A percentile compares a stretch with the other conserved stretches of the same genome.
Evolutionary conservation across 2,888 invertebrate species (phyloP).

Genomic region (Meghimatium bilineatum): DNA sequence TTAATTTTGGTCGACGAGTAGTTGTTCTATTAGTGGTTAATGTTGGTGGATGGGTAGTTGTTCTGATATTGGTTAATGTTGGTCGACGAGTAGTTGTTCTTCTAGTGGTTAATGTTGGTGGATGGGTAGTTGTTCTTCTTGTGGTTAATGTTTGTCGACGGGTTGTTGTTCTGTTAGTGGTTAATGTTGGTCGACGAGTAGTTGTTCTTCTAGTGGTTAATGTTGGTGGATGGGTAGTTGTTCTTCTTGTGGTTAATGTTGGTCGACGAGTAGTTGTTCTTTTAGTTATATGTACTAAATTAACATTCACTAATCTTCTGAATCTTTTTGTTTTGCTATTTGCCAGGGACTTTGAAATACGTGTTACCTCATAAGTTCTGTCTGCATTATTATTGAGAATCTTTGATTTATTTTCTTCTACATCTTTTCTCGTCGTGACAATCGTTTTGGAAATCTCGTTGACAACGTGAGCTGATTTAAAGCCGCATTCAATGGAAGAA

Average conservation of each 20-base stretch:
- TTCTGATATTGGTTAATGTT: neutral
- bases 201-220: neutral
- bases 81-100: neutral
- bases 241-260: neutral
- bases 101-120: neutral
- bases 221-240: neutral
- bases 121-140: neutral
- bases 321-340: too few relatives aligned
- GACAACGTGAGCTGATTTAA: too few relatives aligned
- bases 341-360: too few relatives aligned
- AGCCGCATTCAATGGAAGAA: neutral
- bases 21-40: neutral
- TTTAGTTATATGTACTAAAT: neutral
- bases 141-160: neutral
- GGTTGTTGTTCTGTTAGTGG: neutral
- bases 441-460: too few relatives aligned
- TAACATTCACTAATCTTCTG: neutral
- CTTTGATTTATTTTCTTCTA: too few relatives aligned
- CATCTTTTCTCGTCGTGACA: too few relatives aligned
- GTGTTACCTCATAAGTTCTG: too few relatives aligned
- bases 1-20: neutral
- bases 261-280: neutral
- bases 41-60: neutral
- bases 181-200: neutral
- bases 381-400: too few relatives aligned